Percentiles rank a stretch among this genome's conserved stretches.
phyloP scores from a whole-genome alignment of 2,888 invertebrate species.

The Pyrgus malvae region DNA sequence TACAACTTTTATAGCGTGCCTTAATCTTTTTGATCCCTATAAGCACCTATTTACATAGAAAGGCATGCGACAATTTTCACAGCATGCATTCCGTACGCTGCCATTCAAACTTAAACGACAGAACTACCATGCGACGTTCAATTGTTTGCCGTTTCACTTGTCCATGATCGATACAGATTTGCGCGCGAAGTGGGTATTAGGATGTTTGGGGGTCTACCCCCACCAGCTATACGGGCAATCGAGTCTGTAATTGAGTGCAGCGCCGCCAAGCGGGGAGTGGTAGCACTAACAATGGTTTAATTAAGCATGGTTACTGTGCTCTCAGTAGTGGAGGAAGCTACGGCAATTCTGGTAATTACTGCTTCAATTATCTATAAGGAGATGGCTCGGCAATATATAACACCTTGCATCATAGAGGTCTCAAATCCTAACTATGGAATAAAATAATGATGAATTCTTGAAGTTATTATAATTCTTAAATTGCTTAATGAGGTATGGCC shows the following conservation, averaged over 20 bases:
- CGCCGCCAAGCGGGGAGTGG: slow-evolving; percentile 1
- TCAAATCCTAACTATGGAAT: no score
- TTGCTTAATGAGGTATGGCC: no score
- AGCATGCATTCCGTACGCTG: no score
- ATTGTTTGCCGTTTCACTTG: slow-evolving; percentile 20
- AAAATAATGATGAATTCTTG: no score
- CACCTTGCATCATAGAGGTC: no score
- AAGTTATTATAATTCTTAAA: no score
- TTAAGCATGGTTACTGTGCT: slow-evolving; percentile 52
- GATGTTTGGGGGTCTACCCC: slow-evolving; percentile 25
- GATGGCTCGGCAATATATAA: no score
- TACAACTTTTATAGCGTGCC: no score
- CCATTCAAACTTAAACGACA: no score
- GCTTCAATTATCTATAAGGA: slow-evolving; percentile 13
- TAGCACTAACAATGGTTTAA: slow-evolving; percentile 51
- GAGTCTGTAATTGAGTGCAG: slow-evolving; percentile 28
- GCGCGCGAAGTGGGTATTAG: slow-evolving; percentile 18
- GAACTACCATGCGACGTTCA: not conserved
- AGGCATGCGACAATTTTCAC: no score
- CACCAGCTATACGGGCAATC: slow-evolving; percentile 22
- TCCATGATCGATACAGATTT: slow-evolving; percentile 22
- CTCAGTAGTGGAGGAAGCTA: slow-evolving; percentile 41
- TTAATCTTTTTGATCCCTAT: no score
- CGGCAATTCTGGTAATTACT: slow-evolving; percentile 54
- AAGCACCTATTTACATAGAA: no score